These are phyloP conservation scores for Muricea muricata DNA, from an alignment of 92 coral and sea anemone genomes.

Conservation along the genomic window DNA sequence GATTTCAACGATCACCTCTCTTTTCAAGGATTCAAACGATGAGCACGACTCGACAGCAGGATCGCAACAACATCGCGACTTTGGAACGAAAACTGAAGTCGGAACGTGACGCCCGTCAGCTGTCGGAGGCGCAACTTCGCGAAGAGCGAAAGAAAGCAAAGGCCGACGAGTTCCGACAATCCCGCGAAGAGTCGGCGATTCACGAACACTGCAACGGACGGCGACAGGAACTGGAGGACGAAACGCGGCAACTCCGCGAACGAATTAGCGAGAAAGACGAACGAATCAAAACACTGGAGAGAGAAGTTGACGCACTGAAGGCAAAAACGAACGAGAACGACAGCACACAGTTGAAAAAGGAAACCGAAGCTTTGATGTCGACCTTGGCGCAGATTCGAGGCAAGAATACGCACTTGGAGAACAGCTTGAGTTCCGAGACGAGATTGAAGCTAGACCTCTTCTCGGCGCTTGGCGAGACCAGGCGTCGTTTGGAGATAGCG, in stretches of 20 bases:
- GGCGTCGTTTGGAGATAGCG: slow-evolving; percentile 92
- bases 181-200: slow-evolving; percentile 81
- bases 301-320: slow-evolving; percentile 77
- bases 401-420: slow-evolving; percentile 95
- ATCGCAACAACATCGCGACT: slow-evolving; percentile 84
- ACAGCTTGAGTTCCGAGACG: slow-evolving; percentile 96
- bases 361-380: slow-evolving; percentile 93
- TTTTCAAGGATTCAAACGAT: slow-evolving; percentile 73
- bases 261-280: slow-evolving; percentile 86
- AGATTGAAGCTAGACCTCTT: slow-evolving; percentile 94
- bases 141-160: slow-evolving; percentile 95
- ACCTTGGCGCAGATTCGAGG: slow-evolving; percentile 97
- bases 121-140: slow-evolving; percentile 91
- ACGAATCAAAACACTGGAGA: slow-evolving; percentile 74
- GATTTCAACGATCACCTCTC: background rate
- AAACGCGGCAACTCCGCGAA: slow-evolving; percentile 80
- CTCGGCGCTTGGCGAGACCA: slow-evolving; percentile 96
- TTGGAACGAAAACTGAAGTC: slow-evolving; percentile 95
- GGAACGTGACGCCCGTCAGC: slow-evolving; percentile 92
- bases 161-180: slow-evolving; percentile 88
- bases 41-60: slow-evolving; percentile 88
- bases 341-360: slow-evolving; percentile 91
- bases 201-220: slow-evolving; percentile 93
- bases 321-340: slow-evolving; percentile 85
- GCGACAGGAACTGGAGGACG: slow-evolving; percentile 90